Base-by-base conservation (phyloP, 2,113 vertebrate species). In the Sceloporus undulatus region DNA sequence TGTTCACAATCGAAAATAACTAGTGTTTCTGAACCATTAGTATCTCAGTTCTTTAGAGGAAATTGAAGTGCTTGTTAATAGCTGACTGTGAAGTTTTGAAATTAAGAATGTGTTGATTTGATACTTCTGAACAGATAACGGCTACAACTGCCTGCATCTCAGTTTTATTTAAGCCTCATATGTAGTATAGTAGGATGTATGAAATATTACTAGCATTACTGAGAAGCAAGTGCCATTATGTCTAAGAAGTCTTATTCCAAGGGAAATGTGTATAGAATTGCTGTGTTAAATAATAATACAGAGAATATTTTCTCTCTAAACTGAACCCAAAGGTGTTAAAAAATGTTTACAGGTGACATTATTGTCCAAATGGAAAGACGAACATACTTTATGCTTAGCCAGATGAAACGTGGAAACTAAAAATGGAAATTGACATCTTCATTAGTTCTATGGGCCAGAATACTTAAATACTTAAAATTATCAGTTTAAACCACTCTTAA, bases 71-170 rank as follows among this genome's bases (percentile, higher is more conserved):
- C 34, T 75, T 75, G 16, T 75, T 38, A 7, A 38, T 75, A 87
- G 71, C 52, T 79, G 81, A 38, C 1, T 7, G 52, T 79, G 79
- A 90, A 48, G 54, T 42, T 4, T 0, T 79, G 1, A 84, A 21
- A 2, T 27, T 48, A 87, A 59, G 59, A 88, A 73, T n/a, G 40
- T 40, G n/a, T 23, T 91, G 85, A 56, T 65, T 54, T 94, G 82
- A 91, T 88, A 86, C 71, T 92, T 80, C 16, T 76, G 84, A 54
- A 84, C 74, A n/a, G 85, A 85, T 88, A 91, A 90, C 75, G 54
- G 74, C n/a, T 87, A 2, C 82, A 83, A 9, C 76, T 52, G 42
- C 38, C 23, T 78, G 21, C 21, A 78, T 48, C 25, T 27, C 23
- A 1, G 10, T 77, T 40, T 19, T 19, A 5, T 77, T 77, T 23